Base-by-base conservation (phyloP, 2,797 vertebrate genomes). In the Tenualosa thibaudeaui region DNA sequence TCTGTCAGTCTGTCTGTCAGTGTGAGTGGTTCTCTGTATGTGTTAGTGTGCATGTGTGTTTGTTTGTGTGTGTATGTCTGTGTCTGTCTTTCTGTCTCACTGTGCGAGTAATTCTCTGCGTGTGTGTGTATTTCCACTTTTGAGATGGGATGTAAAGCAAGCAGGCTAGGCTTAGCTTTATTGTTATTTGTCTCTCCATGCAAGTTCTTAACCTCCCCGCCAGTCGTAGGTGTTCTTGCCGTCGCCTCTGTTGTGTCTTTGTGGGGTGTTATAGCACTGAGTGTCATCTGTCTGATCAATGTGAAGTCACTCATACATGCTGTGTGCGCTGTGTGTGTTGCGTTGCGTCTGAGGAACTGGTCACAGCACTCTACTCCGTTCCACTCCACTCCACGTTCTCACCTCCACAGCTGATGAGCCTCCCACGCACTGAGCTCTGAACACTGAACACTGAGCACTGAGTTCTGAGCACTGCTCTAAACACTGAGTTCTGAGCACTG, bases 261-360 rank as follows among this genome's bases (percentile, higher is more conserved):
- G 40, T n/a, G 40, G 0, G 40, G 17, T 22, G 4, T 78, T 22
- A 17, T 78, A 17, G 9, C 71, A 2, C 5, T 46, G 71, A 19
- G 37, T 43, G 71, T 40, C 31, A 1, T 13, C 37, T 65, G 12
- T 58, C 50, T 86, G 81, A 85, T 84, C 54, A 86, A 62, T 50
- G 54, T 84, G 50, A 85, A 86, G 82, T 56, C 81, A 88, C 84
- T 88, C 81, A 89, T 82, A 37, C 81, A 7, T 60, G 71, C 51
- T 83, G 24, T 81, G 37, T 81, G 54, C 19, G 54, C 15, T 51
- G 50, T 51, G 50, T 51, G 50, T 10, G 50, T 51, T 51, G 50
- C 50, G 24, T 81, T 31, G 78, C 71, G 15, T 19, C 43, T 43
- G 37, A 78, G 71, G 40, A 78, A 46, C 37, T 46, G 40, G 37